Conservation (phyloP, 1,140 invertebrate genomes). For the Ephestia elutella region DNA sequence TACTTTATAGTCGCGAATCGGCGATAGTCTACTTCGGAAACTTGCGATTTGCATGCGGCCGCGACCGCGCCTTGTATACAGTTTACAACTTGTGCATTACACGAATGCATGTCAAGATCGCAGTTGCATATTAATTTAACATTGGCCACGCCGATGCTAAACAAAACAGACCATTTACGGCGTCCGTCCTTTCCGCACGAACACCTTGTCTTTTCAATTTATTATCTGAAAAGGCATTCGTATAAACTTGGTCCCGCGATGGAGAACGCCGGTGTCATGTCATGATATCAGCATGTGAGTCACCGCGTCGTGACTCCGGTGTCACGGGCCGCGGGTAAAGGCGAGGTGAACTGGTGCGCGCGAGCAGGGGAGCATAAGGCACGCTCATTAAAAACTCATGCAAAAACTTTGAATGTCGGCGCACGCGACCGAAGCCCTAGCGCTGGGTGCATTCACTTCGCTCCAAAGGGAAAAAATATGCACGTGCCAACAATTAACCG, state of each 20-base stretch:
- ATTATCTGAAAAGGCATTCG: constrained; percentile 3
- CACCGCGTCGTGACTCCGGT: constrained; percentile 42
- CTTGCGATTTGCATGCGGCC: background rate
- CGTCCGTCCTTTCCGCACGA: constrained; percentile 15
- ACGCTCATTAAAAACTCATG: constrained; percentile 27
- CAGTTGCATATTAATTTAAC: constrained; percentile 12
- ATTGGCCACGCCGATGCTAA: constrained; percentile 12
- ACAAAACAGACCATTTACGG: constrained; percentile 15
- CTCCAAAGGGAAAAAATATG: constrained; percentile 42
- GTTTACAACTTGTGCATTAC: constrained; percentile 1
- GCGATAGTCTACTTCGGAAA: background rate
- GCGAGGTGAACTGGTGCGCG: constrained; percentile 31
- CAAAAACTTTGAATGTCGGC: constrained; percentile 32
- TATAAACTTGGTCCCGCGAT: background rate
- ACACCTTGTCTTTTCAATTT: constrained; percentile 21
- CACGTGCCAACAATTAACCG: constrained; percentile 65
- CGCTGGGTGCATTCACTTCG: constrained; percentile 39
- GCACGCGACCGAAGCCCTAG: constrained; percentile 32
- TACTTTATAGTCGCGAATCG: background rate
- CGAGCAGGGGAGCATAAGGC: constrained; percentile 35
- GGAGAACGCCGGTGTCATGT: constrained; percentile 28
- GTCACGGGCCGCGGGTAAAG: constrained; percentile 21
- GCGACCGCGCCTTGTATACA: background rate
- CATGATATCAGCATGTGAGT: constrained; percentile 56
- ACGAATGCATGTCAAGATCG: constrained; percentile 7